These are phyloP conservation scores for Malurus melanocephalus DNA, from an alignment of 2,113 vertebrate genomes.

Conservation along the genomic window DNA sequence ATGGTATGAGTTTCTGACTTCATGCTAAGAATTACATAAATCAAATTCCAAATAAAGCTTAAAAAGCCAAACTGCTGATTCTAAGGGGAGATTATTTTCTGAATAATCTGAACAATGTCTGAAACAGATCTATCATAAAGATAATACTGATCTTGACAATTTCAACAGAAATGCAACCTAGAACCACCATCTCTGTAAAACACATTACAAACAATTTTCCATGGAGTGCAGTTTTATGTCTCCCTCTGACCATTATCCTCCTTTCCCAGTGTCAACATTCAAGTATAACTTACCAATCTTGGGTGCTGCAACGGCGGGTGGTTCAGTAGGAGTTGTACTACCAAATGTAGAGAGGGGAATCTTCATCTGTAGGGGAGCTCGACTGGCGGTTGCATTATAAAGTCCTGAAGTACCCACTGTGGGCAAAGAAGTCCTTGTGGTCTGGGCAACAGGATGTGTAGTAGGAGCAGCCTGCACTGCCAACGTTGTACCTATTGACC, in stretches of 20 bases:
- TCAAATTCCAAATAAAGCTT: not conserved
- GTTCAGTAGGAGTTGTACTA: conserved; percentile 67
- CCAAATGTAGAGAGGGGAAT: conserved; percentile 71
- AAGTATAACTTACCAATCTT: conserved; percentile 71
- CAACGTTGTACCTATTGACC: conserved; percentile 68
- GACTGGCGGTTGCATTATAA: conserved; percentile 63
- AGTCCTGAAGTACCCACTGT: conserved; percentile 73
- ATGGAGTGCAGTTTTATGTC: not conserved
- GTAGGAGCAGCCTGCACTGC: conserved; percentile 74
- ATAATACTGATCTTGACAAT: not conserved
- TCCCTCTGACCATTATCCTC: not conserved
- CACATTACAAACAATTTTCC: not conserved
- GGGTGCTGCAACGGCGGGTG: conserved; percentile 10
- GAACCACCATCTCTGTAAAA: not conserved
- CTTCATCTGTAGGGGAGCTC: conserved; percentile 74
- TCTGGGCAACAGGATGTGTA: conserved; percentile 72
- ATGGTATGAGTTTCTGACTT: not conserved
- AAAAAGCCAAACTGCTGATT: not conserved
- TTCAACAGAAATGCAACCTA: not conserved
- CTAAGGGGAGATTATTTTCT: not conserved
- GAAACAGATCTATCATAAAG: not conserved
- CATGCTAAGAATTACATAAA: not conserved
- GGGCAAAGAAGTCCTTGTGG: conserved; percentile 76
- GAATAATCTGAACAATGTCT: not conserved
- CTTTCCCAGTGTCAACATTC: not conserved